Percentiles rank a stretch among this genome's conserved stretches.
Conservation (phyloP, 1,140 invertebrate species). For the Centruroides sculpturatus region DNA sequence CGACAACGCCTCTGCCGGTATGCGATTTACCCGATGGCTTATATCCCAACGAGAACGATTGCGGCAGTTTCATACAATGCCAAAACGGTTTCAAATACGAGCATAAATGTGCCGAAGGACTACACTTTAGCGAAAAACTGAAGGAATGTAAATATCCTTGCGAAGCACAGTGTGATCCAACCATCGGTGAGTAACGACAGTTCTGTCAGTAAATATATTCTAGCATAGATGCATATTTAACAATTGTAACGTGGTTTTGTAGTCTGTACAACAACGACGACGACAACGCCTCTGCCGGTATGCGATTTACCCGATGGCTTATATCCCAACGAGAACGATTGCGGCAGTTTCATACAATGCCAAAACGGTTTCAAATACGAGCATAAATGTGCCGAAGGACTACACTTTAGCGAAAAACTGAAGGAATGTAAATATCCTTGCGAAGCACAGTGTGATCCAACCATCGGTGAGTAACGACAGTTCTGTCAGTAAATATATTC, state of each 20-base stretch:
- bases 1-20: neutral
- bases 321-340: neutral
- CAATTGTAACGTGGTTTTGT: no score
- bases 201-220: no score
- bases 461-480: no score
- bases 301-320: neutral
- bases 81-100: neutral
- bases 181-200: no score
- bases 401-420: slow-evolving; percentile 37
- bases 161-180: neutral
- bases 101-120: slow-evolving; percentile 30
- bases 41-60: neutral
- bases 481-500: no score
- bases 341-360: neutral
- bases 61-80: neutral
- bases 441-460: neutral
- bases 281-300: neutral
- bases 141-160: slow-evolving; percentile 36
- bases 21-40: neutral
- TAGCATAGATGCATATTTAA: no score
- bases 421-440: slow-evolving; percentile 36
- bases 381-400: slow-evolving; percentile 30
- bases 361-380: neutral
- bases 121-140: slow-evolving; percentile 37
- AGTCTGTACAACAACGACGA: neutral